phyloP scores from a whole-genome alignment of 2,888 invertebrate species.

The Myathropa florea region DNA sequence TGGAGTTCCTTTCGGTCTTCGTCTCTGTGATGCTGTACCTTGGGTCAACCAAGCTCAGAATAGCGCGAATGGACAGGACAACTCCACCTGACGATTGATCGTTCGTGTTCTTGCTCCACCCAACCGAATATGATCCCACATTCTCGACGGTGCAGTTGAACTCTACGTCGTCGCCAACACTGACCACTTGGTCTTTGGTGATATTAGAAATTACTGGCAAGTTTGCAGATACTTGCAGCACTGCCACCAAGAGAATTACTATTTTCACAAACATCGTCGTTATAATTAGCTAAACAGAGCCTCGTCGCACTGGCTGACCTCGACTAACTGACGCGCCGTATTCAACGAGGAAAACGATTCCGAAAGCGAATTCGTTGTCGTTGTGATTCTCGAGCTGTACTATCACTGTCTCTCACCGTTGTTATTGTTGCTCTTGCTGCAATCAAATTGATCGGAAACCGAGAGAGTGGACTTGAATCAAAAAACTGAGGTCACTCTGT shows the following conservation, averaged over 20 bases:
- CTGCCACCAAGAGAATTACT: slow-evolving; percentile 46
- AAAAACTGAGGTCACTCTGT: slow-evolving; percentile 60
- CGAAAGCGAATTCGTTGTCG: slow-evolving; percentile 38
- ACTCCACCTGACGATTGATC: slow-evolving; percentile 76
- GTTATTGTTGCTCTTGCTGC: slow-evolving; percentile 29
- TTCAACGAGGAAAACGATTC: slow-evolving; percentile 27
- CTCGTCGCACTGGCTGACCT: slow-evolving; percentile 46
- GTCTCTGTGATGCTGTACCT: slow-evolving; percentile 76
- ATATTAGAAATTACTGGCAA: slow-evolving; percentile 76
- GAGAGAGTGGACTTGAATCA: slow-evolving; percentile 60
- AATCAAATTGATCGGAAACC: slow-evolving; percentile 68
- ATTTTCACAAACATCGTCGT: slow-evolving; percentile 52
- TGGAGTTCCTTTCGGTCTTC: slow-evolving; percentile 74
- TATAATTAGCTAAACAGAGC: slow-evolving; percentile 37
- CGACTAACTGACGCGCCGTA: slow-evolving; percentile 51
- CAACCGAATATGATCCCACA: slow-evolving; percentile 76
- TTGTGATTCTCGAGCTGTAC: slow-evolving; percentile 19
- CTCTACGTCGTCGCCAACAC: slow-evolving; percentile 78
- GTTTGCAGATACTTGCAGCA: slow-evolving; percentile 54
- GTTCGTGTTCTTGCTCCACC: slow-evolving; percentile 77
- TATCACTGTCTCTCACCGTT: slow-evolving; percentile 13
- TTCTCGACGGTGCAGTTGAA: slow-evolving; percentile 79
- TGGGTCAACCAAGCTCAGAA: slow-evolving; percentile 77
- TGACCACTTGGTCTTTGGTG: slow-evolving; percentile 77
- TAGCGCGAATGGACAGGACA: slow-evolving; percentile 77